phyloP scores from a whole-genome alignment of 1,140 invertebrate species.

The Saccostrea echinata region DNA sequence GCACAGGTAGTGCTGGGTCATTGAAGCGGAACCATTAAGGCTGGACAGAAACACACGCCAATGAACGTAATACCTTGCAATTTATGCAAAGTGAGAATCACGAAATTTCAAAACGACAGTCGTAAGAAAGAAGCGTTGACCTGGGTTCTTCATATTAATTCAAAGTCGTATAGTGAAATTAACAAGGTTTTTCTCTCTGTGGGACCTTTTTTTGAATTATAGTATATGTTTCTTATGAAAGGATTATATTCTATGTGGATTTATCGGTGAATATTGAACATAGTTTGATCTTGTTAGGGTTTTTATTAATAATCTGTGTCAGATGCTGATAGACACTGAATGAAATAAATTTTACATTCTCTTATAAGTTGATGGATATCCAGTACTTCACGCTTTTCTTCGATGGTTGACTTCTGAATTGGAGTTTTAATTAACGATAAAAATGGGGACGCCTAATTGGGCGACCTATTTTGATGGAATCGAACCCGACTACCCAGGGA shows the following conservation, averaged over 20 bases:
- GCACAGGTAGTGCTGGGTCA: background rate
- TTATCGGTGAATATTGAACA: background rate
- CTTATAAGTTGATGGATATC: background rate
- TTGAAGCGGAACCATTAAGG: background rate
- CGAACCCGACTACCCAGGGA: background rate
- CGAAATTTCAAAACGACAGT: constrained; percentile 11
- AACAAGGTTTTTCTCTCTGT: background rate
- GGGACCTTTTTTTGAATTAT: background rate
- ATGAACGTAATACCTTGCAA: constrained; percentile 18
- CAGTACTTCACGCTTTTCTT: background rate
- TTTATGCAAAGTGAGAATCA: background rate
- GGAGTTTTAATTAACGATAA: background rate
- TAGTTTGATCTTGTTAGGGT: background rate
- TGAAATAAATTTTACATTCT: background rate
- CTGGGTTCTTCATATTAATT: background rate
- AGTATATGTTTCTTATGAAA: background rate
- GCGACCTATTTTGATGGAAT: constrained; percentile 10
- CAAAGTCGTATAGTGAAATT: background rate
- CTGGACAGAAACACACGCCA: background rate
- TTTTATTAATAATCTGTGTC: background rate
- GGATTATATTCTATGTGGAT: background rate
- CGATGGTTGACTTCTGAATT: background rate
- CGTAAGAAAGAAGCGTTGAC: background rate
- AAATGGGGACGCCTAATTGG: constrained; percentile 6
- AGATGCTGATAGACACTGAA: background rate